phyloP scores from a whole-genome alignment of 2,113 vertebrate genomes.

The Odocoileus virginianus region DNA sequence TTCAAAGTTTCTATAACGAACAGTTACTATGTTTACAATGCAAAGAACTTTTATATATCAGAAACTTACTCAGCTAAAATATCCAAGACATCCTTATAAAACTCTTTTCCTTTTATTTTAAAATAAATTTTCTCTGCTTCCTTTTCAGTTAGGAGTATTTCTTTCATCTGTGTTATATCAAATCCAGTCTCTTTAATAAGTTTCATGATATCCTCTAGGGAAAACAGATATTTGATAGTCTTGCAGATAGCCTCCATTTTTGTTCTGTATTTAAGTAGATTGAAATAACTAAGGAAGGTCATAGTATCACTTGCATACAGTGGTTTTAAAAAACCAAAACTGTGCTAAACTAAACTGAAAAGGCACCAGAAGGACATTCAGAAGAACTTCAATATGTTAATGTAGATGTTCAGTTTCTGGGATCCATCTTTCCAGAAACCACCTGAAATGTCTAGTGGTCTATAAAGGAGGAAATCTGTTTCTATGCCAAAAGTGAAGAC shows the following conservation, averaged over 20 bases:
- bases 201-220: conserved; percentile 52
- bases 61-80: conserved; percentile 58
- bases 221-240: conserved; percentile 31
- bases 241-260: not conserved
- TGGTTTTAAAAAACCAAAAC: not conserved
- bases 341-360: not conserved
- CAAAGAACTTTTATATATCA: not conserved
- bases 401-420: not conserved
- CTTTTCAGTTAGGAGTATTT: not conserved
- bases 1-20: conserved; percentile 6
- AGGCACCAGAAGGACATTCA: not conserved
- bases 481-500: not conserved
- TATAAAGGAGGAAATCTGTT: not conserved
- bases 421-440: not conserved
- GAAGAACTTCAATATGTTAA: not conserved
- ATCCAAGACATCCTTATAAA: conserved; percentile 47
- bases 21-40: not conserved
- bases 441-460: not conserved
- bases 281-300: not conserved
- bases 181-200: conserved; percentile 31
- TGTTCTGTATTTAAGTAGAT: not conserved
- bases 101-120: conserved; percentile 26
- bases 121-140: conserved; percentile 4
- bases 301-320: not conserved
- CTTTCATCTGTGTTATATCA: conserved; percentile 20